These are phyloP conservation scores for Rhabdornis inornatus DNA, from an alignment of 2,113 vertebrate genomes.

Conservation along the genomic window DNA sequence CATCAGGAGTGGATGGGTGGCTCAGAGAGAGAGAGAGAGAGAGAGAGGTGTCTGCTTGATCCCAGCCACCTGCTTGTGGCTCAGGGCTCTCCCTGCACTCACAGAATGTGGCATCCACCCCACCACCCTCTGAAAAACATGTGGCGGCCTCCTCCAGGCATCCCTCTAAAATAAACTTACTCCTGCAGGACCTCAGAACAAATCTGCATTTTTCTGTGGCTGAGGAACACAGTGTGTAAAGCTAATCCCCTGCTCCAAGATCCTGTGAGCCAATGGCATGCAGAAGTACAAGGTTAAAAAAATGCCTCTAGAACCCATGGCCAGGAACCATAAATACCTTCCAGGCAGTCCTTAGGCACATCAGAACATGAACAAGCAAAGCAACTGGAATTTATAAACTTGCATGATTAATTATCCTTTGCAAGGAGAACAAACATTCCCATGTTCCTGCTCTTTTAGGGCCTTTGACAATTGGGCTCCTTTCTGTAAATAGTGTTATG, in stretches of 20 bases:
- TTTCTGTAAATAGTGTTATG: slow-evolving; percentile 47
- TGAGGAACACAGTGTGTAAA: accelerated
- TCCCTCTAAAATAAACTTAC: neutral
- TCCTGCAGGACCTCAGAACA: neutral
- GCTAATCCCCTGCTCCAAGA: neutral
- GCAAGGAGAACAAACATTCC: slow-evolving; percentile 5
- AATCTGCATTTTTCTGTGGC: neutral
- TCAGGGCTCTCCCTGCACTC: neutral
- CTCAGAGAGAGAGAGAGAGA: neutral
- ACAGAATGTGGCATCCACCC: neutral
- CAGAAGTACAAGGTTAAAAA: neutral
- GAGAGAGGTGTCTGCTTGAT: neutral
- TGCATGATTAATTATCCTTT: slow-evolving; percentile 36
- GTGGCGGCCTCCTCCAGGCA: neutral
- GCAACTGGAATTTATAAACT: slow-evolving; percentile 47
- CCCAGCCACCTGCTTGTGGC: accelerated
- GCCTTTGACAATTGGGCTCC: slow-evolving; percentile 23
- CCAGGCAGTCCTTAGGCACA: neutral
- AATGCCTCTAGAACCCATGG: neutral
- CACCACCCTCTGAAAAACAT: neutral
- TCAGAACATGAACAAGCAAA: neutral
- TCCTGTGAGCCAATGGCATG: neutral
- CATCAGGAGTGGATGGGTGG: neutral
- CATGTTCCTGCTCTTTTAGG: neutral
- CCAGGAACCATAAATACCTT: slow-evolving; percentile 20